Base-by-base conservation (phyloP, 2,797 vertebrate species). In the Labeo calbasu region DNA sequence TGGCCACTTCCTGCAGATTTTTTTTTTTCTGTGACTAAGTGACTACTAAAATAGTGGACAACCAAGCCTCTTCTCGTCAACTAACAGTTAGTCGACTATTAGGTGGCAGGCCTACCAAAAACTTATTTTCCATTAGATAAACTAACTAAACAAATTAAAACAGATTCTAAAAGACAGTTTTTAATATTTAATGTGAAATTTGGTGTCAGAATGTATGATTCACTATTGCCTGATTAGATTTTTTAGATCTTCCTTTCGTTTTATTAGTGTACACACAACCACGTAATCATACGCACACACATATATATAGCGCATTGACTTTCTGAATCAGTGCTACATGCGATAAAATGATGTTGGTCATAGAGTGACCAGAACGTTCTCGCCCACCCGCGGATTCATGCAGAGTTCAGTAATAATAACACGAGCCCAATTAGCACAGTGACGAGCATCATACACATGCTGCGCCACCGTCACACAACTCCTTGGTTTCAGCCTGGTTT, bases 401-500 rank as follows among this genome's bases (percentile, higher is more conserved):
- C 79, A 15, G 40, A 81, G 79, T 71, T 81, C 66, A 71, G 68
- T 57, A 72, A 48, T 61, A 59, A 81, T 71, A 71, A 46, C 36
- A 70, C 3, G 0, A 80, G n/a, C 79, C 63, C 66, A 81, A 72
- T 81, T 81, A 81, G 12, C 55, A 63, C n/a, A 32, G 66, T 28
- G 36, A 46, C 32, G 40, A 48, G 15, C 40, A 14, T n/a, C 53
- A 76, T 1, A 69, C 50, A 70, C 46, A 2, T 57, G 55, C 59
- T 69, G 48, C 23, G 57, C n/a, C 50, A 84, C 40, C 28, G 2
- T 61, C 79, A 32, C 51, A 32, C 48, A 79, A 70, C 81, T 79
- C 61, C 28, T 66, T 86, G 57, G 66, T 68, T 84, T 84, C 73
- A 53, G 50, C 48, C 70, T 21, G 71, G 57, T 23, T 71, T 84